phyloP scores from a whole-genome alignment of 1,140 invertebrate genomes.

The Diuraphis noxia region DNA sequence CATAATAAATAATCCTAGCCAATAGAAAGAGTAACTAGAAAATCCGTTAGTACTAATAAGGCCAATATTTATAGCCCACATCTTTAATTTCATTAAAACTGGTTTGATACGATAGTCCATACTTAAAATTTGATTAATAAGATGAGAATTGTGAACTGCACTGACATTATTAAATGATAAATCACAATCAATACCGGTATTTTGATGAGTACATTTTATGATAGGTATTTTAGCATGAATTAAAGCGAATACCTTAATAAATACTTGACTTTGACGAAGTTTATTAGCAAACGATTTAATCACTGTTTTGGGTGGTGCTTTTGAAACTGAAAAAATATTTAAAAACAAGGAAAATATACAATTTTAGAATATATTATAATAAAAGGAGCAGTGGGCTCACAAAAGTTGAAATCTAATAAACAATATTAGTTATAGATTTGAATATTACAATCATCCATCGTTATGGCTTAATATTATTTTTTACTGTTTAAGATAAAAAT shows the following conservation, averaged over 20 bases:
- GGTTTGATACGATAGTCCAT: conserved; percentile 17
- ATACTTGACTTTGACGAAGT: conserved; percentile 54
- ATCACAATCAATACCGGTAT: conserved; percentile 63
- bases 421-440: background rate
- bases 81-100: conserved; percentile 24
- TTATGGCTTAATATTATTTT: background rate
- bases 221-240: conserved; percentile 64
- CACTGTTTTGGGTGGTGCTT: background rate
- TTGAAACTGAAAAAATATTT: conserved; percentile 25
- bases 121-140: background rate
- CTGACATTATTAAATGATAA: conserved; percentile 62
- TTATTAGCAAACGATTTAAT: conserved; percentile 18
- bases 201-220: conserved; percentile 62
- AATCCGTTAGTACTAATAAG: conserved; percentile 33
- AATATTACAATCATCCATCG: background rate
- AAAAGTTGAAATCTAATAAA: too few species aligned
- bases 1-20: conserved; percentile 42
- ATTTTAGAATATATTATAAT: too few species aligned
- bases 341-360: background rate
- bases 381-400: background rate
- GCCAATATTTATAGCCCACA: conserved; percentile 30
- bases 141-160: conserved; percentile 17
- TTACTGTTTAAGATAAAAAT: background rate
- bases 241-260: conserved; percentile 59
- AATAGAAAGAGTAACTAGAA: conserved; percentile 44